Conservation (phyloP, 2,797 vertebrate genomes). For the Trachurus trachurus region DNA sequence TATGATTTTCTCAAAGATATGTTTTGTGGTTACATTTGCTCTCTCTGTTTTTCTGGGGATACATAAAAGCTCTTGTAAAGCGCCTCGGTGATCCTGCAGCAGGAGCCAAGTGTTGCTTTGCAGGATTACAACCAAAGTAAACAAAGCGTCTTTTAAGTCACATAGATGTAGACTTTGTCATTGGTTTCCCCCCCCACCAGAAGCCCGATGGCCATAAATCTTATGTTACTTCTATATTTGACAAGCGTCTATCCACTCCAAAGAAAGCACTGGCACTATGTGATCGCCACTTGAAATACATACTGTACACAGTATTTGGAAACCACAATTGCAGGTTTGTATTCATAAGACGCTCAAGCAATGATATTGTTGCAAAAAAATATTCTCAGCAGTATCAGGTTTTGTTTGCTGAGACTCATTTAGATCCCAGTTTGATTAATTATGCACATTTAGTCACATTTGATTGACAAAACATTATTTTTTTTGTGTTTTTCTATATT, state of each 20-base stretch:
- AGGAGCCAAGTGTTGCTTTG: constrained; percentile 50
- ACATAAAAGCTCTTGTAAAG: constrained; percentile 62
- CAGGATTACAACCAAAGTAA: constrained; percentile 73
- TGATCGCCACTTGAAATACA: constrained; percentile 79
- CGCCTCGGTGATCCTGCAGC: constrained; percentile 52
- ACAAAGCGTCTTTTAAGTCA: constrained; percentile 68
- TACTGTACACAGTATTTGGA: constrained; percentile 74
- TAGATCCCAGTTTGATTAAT: constrained; percentile 69
- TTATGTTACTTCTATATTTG: constrained; percentile 82
- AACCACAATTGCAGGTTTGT: constrained; percentile 87
- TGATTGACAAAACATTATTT: neutral
- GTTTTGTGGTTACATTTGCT: constrained; percentile 70
- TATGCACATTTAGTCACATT: constrained; percentile 38
- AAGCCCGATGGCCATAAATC: constrained; percentile 80
- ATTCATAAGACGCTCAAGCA: constrained; percentile 67
- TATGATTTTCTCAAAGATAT: constrained; percentile 71
- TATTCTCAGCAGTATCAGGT: constrained; percentile 81
- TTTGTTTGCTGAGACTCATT: constrained; percentile 79
- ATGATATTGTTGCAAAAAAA: constrained; percentile 81
- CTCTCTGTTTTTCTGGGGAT: constrained; percentile 68
- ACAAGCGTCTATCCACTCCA: constrained; percentile 78
- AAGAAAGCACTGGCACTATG: constrained; percentile 84
- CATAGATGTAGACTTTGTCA: constrained; percentile 60
- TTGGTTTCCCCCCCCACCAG: constrained; percentile 68
- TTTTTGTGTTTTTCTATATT: neutral